These are phyloP conservation scores for Petroica traversi DNA, from an alignment of 2,113 vertebrate species.

Conservation along the genomic window DNA sequence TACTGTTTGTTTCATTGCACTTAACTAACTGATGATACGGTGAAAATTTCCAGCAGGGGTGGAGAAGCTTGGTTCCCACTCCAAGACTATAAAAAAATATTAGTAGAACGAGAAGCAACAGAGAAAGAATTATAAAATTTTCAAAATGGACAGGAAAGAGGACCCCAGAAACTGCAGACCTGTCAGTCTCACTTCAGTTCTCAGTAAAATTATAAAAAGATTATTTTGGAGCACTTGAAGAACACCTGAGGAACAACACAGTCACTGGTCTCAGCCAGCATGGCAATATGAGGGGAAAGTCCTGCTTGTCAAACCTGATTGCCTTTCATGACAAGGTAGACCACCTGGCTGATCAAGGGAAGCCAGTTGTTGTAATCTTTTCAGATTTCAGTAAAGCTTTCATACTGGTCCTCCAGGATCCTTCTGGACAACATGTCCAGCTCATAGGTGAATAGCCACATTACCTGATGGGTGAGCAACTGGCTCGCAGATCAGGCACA, in stretches of 20 bases:
- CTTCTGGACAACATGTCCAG: background rate
- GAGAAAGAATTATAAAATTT: background rate
- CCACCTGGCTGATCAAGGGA: background rate
- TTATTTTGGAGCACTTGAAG: background rate
- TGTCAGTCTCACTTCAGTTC: background rate
- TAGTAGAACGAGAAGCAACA: background rate
- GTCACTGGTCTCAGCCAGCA: background rate
- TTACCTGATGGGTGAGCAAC: fast-evolving
- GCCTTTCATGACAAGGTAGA: background rate
- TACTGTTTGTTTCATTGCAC: background rate
- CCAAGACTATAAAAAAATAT: background rate
- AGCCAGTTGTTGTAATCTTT: background rate
- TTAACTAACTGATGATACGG: background rate
- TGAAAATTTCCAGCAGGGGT: background rate
- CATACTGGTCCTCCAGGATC: background rate
- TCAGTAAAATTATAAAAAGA: background rate
- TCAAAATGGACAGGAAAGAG: background rate
- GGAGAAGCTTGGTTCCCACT: background rate
- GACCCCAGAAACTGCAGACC: background rate
- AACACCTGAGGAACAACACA: background rate
- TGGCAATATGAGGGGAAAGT: fast-evolving
- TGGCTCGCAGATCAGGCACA: background rate
- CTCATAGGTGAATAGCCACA: fast-evolving
- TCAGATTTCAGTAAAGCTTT: background rate
- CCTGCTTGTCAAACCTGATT: background rate